A percentile compares a stretch with the other conserved stretches of the same genome.
Evolutionary conservation across 2,888 invertebrate species (phyloP).

Genomic region (Tubulanus polymorphus): DNA sequence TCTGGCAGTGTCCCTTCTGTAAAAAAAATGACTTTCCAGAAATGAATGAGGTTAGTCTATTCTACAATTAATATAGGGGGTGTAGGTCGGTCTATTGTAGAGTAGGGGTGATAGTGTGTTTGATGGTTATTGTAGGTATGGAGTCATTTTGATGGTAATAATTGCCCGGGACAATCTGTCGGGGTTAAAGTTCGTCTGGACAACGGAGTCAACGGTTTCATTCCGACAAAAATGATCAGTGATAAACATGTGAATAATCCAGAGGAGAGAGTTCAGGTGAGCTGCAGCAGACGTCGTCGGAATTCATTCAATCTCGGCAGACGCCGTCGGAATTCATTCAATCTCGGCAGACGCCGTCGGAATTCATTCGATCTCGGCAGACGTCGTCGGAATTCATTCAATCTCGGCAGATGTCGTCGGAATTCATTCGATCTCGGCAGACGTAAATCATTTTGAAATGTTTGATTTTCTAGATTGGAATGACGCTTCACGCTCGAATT

Average conservation of each 20-base stretch:
- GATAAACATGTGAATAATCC: constrained; percentile 91
- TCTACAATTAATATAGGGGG: constrained; percentile 2
- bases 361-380: no score
- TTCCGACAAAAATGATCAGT: constrained; percentile 88
- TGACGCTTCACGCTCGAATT: constrained; percentile 67
- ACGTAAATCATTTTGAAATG: not conserved
- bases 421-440: no score
- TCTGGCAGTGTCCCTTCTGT: constrained; percentile 98
- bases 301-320: no score
- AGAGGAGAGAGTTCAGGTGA: constrained; percentile 78
- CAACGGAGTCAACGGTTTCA: constrained; percentile 84
- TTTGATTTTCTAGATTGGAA: constrained; percentile 33
- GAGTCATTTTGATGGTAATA: constrained; percentile 94
- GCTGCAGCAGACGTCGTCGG: no score
- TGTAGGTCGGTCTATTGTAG: no score
- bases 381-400: no score
- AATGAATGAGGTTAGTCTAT: constrained; percentile 68
- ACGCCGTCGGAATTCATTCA: no score
- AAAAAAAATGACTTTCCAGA: constrained; percentile 93
- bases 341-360: no score
- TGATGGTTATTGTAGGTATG: constrained; percentile 74
- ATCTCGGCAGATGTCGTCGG: no score
- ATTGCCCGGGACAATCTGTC: constrained; percentile 90
- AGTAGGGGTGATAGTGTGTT: no score
- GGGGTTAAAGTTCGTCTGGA: constrained; percentile 87